These are phyloP conservation scores for Falco naumanni DNA, from an alignment of 2,797 vertebrate species.

Conservation along the genomic window DNA sequence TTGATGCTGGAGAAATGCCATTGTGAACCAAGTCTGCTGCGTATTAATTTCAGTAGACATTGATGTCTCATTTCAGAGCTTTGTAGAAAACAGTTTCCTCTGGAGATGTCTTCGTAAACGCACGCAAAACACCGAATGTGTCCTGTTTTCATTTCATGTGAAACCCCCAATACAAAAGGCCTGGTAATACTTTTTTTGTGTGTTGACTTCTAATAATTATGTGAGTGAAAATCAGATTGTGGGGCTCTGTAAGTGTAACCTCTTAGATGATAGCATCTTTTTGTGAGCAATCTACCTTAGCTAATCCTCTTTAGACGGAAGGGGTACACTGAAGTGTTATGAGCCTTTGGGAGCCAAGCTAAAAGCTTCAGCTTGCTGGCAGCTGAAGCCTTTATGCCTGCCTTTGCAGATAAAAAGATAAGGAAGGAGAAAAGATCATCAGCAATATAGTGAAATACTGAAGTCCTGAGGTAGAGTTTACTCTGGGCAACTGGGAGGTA, in stretches of 20 bases:
- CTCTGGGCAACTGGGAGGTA: background rate
- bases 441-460: background rate
- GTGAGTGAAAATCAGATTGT: background rate
- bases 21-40: background rate
- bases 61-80: constrained; percentile 21
- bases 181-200: background rate
- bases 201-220: background rate
- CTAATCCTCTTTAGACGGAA: background rate
- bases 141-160: background rate
- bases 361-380: background rate
- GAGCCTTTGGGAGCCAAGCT: background rate
- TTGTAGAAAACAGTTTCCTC: constrained; percentile 2
- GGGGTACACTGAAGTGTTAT: background rate
- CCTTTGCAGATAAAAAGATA: background rate
- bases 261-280: background rate
- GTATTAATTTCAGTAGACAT: constrained; percentile 15
- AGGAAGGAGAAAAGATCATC: background rate
- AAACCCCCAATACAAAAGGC: background rate
- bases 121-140: background rate
- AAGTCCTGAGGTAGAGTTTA: background rate
- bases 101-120: background rate
- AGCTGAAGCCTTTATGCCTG: background rate
- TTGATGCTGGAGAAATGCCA: constrained; percentile 7
- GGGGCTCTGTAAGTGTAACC: background rate
- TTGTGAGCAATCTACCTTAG: background rate